These are phyloP conservation scores for Sesamia nonagrioides DNA, from an alignment of 1,140 invertebrate species.

Conservation along the genomic window DNA sequence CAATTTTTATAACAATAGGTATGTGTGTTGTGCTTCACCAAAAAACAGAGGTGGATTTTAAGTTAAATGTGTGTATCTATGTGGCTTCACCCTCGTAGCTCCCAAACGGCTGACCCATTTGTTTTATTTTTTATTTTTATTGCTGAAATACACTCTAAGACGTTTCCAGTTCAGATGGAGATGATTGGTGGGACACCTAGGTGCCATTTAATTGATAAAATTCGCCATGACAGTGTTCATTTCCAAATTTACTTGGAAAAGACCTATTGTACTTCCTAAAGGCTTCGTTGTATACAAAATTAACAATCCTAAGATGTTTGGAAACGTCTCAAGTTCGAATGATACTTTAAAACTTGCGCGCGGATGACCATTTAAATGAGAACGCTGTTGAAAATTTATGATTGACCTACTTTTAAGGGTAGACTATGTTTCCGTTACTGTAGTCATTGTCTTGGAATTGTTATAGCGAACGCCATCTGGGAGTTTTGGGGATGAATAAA, in stretches of 20 bases:
- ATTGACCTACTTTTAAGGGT: conserved; percentile 20
- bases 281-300: not conserved
- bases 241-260: not conserved
- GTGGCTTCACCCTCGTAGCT: too few relatives aligned
- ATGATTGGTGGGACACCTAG: too few relatives aligned
- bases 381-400: conserved; percentile 14
- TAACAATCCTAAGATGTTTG: conserved; percentile 8
- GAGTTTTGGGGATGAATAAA: not conserved
- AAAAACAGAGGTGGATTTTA: too few relatives aligned
- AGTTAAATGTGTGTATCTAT: too few relatives aligned
- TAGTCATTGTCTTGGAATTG: conserved; percentile 16
- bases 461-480: conserved; percentile 6
- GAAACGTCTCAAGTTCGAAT: not conserved
- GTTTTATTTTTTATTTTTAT: too few relatives aligned
- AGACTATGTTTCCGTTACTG: not conserved
- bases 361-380: conserved; percentile 8
- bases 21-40: too few relatives aligned
- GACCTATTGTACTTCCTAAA: not conserved
- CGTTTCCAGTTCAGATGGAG: too few relatives aligned
- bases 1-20: too few relatives aligned
- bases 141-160: too few relatives aligned
- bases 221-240: too few relatives aligned
- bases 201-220: too few relatives aligned
- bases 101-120: too few relatives aligned
- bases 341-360: not conserved